Conservation (phyloP, 1,140 invertebrate species). For the Drosophila navojoa region DNA sequence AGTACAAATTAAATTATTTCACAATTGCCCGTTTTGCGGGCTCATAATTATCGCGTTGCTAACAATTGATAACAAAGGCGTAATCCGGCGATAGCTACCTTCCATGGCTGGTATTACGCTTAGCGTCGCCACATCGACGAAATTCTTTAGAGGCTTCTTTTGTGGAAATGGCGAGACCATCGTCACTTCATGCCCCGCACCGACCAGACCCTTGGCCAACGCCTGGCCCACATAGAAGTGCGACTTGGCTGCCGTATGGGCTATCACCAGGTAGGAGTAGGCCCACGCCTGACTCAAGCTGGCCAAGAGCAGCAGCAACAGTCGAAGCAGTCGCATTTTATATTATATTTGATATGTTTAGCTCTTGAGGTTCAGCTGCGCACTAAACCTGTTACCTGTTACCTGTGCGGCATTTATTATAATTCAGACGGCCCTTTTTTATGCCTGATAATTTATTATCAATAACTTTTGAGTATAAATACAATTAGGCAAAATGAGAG, state of each 20-base stretch:
- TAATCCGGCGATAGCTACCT: constrained; percentile 47
- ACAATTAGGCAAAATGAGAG: no score
- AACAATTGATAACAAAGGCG: constrained; percentile 47
- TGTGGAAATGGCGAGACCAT: constrained; percentile 85
- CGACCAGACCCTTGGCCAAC: constrained; percentile 85
- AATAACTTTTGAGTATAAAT: no score
- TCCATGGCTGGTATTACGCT: constrained; percentile 40
- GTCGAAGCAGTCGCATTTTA: constrained; percentile 22
- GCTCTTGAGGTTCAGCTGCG: neutral
- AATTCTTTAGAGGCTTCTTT: constrained; percentile 84
- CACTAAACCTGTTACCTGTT: neutral
- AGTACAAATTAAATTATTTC: neutral
- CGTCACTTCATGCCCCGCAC: constrained; percentile 86
- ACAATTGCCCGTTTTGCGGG: neutral
- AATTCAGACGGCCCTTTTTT: neutral
- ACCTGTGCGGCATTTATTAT: neutral
- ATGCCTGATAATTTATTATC: no score
- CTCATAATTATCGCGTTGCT: constrained; percentile 18
- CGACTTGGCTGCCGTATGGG: constrained; percentile 84
- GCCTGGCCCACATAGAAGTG: constrained; percentile 85
- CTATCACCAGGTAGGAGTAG: constrained; percentile 82
- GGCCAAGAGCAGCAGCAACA: constrained; percentile 2
- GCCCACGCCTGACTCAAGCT: constrained; percentile 25
- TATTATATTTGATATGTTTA: constrained; percentile 14
- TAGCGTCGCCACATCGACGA: constrained; percentile 75